Evolutionary conservation across 2,113 vertebrate genomes (phyloP).

Genomic region (Serinus canaria): DNA sequence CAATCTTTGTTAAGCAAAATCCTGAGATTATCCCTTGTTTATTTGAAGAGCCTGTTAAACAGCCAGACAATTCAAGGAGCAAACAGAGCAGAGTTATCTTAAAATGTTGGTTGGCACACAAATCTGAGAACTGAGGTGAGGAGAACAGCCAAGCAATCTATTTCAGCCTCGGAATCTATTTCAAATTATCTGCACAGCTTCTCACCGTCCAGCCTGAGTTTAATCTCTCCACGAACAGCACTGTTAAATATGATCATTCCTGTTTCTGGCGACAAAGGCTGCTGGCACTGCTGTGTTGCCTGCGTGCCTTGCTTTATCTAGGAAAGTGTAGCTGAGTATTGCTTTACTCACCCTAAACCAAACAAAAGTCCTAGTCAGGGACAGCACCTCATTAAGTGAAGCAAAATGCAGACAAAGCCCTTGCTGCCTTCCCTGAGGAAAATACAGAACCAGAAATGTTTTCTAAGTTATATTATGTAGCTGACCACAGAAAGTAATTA

Average conservation of each 20-base stretch:
- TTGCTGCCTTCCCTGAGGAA: neutral
- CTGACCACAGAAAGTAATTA: neutral
- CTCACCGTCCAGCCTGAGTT: neutral
- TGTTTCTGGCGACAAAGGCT: neutral
- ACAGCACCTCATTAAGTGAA: neutral
- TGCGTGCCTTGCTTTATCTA: conserved; percentile 17
- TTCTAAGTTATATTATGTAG: neutral
- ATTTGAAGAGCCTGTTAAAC: conserved; percentile 29
- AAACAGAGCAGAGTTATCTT: conserved; percentile 48
- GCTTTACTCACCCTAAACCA: neutral
- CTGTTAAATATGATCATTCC: neutral
- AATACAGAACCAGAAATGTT: neutral
- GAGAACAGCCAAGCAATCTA: conserved; percentile 17
- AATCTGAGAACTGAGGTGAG: neutral
- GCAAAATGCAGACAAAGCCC: neutral
- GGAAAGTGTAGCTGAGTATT: conserved; percentile 17
- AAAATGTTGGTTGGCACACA: conserved; percentile 41
- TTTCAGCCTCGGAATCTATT: conserved; percentile 9
- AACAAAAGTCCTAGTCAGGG: conserved; percentile 38
- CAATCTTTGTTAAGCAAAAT: conserved; percentile 22
- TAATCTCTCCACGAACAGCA: conserved; percentile 4
- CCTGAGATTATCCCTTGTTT: conserved; percentile 46
- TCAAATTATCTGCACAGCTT: conserved; percentile 26
- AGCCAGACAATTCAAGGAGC: conserved; percentile 35
- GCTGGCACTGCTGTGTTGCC: neutral